A percentile compares a stretch with the other conserved stretches of the same genome.
These are phyloP conservation scores for Mastomys coucha DNA, from an alignment of 2,113 vertebrate species.

Conservation along the genomic window DNA sequence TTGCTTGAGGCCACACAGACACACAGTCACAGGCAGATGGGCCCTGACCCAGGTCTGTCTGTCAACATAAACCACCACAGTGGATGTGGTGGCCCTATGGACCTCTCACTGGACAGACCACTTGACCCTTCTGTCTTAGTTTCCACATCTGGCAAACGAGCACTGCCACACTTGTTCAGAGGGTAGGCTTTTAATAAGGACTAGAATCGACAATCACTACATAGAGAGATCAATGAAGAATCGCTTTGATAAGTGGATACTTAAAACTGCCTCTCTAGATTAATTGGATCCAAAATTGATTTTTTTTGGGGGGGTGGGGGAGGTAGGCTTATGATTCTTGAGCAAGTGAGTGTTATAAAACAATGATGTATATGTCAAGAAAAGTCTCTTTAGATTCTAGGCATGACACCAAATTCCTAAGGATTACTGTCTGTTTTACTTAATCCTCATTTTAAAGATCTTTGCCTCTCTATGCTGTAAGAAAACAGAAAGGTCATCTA, in stretches of 20 bases:
- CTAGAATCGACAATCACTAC: background rate
- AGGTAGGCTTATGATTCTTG: background rate
- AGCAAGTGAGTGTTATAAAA: background rate
- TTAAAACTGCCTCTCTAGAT: background rate
- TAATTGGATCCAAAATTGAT: constrained; percentile 20
- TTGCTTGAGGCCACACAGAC: background rate
- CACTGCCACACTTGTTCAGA: background rate
- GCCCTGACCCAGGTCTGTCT: background rate
- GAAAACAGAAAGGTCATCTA: constrained; percentile 28
- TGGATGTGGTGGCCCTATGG: background rate
- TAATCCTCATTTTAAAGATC: constrained; percentile 5
- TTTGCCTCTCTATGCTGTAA: background rate
- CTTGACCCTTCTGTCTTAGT: background rate
- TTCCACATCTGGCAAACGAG: background rate
- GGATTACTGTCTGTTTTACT: background rate
- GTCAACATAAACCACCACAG: background rate
- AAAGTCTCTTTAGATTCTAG: constrained; percentile 43
- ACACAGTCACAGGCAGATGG: background rate
- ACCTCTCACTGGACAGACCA: background rate
- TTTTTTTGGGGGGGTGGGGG: background rate
- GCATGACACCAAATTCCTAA: background rate
- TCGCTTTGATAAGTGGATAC: background rate
- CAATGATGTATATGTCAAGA: background rate
- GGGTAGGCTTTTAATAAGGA: background rate
- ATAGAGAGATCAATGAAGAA: background rate